Evolutionary conservation across 1,140 invertebrate genomes (phyloP).

Genomic region (Popillia japonica): DNA sequence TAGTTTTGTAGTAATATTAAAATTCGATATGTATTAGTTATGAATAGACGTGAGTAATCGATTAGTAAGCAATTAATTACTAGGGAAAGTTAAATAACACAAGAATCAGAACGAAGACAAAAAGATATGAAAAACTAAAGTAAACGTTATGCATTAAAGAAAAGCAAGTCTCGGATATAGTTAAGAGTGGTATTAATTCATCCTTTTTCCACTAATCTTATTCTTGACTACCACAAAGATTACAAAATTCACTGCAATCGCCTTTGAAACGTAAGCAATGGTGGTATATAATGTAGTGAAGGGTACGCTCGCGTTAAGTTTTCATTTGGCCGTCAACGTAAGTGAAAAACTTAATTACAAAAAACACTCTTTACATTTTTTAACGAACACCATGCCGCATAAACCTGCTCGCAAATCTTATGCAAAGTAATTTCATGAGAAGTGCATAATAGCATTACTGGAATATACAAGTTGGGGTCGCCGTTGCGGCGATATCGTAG

Average conservation of each 20-base stretch:
- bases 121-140: too few species aligned
- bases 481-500: neutral
- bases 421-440: constrained; percentile 50
- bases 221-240: neutral
- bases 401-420: constrained; percentile 47
- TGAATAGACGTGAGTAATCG: too few species aligned
- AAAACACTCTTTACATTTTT: constrained; percentile 47
- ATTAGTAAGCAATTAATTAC: too few species aligned
- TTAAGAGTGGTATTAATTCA: constrained; percentile 29
- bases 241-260: neutral
- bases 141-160: too few species aligned
- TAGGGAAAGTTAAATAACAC: too few species aligned
- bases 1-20: too few species aligned
- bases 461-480: constrained; percentile 22
- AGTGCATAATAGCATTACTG: constrained; percentile 48
- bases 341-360: constrained; percentile 48
- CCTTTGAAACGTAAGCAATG: neutral
- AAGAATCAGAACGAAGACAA: too few species aligned
- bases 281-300: neutral
- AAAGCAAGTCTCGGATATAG: neutral
- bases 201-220: constrained; percentile 40
- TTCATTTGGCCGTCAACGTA: constrained; percentile 42
- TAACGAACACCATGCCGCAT: constrained; percentile 42
- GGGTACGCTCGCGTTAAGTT: constrained; percentile 38
- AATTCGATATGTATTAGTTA: too few species aligned